phyloP scores from a whole-genome alignment of 1,140 invertebrate genomes.

The Ceratina japonica region DNA sequence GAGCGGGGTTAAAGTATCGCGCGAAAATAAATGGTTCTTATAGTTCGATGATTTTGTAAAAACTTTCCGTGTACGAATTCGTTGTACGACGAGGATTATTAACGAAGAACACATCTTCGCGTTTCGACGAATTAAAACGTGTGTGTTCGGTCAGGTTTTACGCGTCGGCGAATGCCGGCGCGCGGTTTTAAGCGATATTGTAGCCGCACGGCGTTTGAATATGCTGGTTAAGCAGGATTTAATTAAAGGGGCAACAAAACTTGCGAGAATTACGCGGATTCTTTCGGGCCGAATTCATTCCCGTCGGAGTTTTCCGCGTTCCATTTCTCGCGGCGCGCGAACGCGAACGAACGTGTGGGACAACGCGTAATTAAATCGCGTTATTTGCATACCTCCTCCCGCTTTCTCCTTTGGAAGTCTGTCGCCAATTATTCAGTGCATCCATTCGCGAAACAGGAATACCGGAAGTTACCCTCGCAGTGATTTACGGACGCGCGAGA shows the following conservation, averaged over 20 bases:
- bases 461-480: constrained; percentile 8
- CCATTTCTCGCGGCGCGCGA: constrained; percentile 2
- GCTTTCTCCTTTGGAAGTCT: constrained; percentile 32
- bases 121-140: too few relatives aligned
- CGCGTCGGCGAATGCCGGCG: too few relatives aligned
- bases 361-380: constrained; percentile 44
- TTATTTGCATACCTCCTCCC: constrained; percentile 48
- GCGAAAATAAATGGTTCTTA: too few relatives aligned
- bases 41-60: too few relatives aligned
- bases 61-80: too few relatives aligned
- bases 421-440: constrained; percentile 39
- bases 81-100: too few relatives aligned
- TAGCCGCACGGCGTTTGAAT: too few relatives aligned
- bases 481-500: background rate
- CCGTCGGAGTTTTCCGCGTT: constrained; percentile 4
- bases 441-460: constrained; percentile 21
- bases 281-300: constrained; percentile 20
- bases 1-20: too few relatives aligned
- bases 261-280: constrained; percentile 9
- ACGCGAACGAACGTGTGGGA: background rate
- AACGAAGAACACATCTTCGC: too few relatives aligned
- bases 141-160: too few relatives aligned
- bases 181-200: too few relatives aligned
- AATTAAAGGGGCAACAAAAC: constrained; percentile 26
- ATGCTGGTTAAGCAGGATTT: constrained; percentile 11